Evolutionary conservation across 2,888 invertebrate genomes (phyloP), one percentile per base, ranked within the genome.

Genomic region (Drosophila cracens): DNA sequence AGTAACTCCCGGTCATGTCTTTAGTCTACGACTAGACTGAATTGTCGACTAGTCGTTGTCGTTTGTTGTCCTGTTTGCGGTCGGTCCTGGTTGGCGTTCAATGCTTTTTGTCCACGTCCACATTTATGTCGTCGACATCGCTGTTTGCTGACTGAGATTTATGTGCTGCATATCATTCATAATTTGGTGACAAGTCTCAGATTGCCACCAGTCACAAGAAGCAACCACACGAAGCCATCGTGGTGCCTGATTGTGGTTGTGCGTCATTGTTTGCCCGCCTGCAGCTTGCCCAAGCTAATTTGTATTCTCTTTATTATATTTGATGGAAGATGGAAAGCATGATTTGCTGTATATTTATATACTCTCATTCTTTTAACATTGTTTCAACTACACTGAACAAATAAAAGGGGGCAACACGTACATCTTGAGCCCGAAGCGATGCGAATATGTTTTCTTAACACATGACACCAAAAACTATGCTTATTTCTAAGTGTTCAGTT

Each of bases 171-270:
- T 86, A 87, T 88, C 83, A 88, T 88, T 87, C 86, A 87, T 87
- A 87, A 88, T 88, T 87, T 83, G 86, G 88, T 88, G 86, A 87
- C 86, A 88, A 88, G 86, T 80, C 82, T 88, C 83, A 83, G 83
- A 88, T 87, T 86, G 85, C 83, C 63, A 33, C 43, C 69, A 70
- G 61, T 52, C 48, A 65, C 18, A 36, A 27, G 46, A 16, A 57
- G 34, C 49, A 62, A 49, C n/a, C 29, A 51, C 57, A 61, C 52
- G 40, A 54, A 60, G 60, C 33, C 73, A 68, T 49, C 52, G 49
- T 29, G 43, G 25, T 56, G 64, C 68, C 46, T 60, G 59, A 61
- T 74, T 70, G 8, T 16, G 18, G 54, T 46, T 46, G 2, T 49
- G 49, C 27, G 27, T 5, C 27, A 18, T 29, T 25, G 49, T 49